Evolutionary conservation across 2,797 vertebrate genomes (phyloP), one percentile per base, ranked within the genome.

Genomic region (Hippopotamyrus pictus): DNA sequence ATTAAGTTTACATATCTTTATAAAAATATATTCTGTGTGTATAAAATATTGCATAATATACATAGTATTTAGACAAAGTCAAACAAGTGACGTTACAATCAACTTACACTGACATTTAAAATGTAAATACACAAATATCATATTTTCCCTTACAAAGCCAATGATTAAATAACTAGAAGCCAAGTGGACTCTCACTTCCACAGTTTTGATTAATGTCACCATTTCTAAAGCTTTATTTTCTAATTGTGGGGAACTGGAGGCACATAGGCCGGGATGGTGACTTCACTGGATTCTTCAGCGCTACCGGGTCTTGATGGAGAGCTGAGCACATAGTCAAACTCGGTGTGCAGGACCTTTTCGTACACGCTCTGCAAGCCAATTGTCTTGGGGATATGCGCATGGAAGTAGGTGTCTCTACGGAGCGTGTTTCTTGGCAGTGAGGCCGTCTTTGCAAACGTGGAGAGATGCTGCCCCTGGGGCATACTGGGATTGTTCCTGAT

Each of bases 341-440:
- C 98, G 62, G 96, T 95, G 93, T 97, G 97, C 83, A 98, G 94
- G 86, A 98, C 97, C 93, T 99, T 99, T 95, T 99, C 98, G 0
- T 98, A 99, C 90, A 99, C 98, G 0, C 98, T 99, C 95, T 99
- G 98, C 69, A 99, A 94, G 25, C 97, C 98, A 59, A 96, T 95
- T 0, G 98, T 98, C 95, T 99, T 99, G 89, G 98, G 98, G 90
- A 99, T 96, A 88, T 98, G 97, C 53, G 98, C 98, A 93, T 98
- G 98, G 91, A 98, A 97, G 95, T 96, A 98, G 94, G 97, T 97
- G 91, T 99, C 98, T 90, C 97, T 96, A 91, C 97, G 97, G 85
- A 98, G 92, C 17, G 97, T 96, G 92, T 99, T 97, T 73, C 97
- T 96, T 54, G 97, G 98, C 92, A 99, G 94, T 5, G 98, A 98